phyloP scores from a whole-genome alignment of 1,140 invertebrate species.

The Lepidurus arcticus region DNA sequence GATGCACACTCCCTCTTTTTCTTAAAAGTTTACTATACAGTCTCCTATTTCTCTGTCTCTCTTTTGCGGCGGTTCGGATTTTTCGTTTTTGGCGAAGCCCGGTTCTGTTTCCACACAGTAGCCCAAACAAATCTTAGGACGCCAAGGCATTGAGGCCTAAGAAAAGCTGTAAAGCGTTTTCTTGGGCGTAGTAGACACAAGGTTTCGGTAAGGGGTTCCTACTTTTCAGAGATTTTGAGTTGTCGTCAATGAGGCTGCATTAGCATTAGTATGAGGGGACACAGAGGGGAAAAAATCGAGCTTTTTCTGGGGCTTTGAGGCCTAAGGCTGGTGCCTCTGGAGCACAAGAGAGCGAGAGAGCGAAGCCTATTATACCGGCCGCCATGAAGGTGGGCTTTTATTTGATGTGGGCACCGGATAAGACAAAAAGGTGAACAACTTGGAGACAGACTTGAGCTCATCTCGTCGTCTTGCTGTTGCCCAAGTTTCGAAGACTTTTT shows the following conservation, averaged over 20 bases:
- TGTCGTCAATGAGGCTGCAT: slow-evolving; percentile 10
- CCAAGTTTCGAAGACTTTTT: background rate
- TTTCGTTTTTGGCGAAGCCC: background rate
- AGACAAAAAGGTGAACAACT: slow-evolving; percentile 15
- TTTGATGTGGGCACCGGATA: slow-evolving; percentile 13
- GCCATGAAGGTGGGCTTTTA: slow-evolving; percentile 7
- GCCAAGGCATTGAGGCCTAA: background rate
- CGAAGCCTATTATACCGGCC: background rate
- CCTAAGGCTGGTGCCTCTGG: background rate
- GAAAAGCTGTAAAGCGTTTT: background rate
- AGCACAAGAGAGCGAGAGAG: background rate
- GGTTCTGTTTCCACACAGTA: background rate
- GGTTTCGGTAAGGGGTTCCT: background rate
- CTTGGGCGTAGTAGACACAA: background rate
- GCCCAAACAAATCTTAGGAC: background rate
- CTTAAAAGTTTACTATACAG: background rate
- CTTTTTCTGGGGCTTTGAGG: background rate
- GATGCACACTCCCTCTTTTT: slow-evolving; percentile 21
- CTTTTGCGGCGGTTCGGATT: background rate
- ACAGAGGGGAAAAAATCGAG: background rate
- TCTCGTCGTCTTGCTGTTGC: background rate
- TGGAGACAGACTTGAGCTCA: background rate
- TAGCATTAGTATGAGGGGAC: background rate
- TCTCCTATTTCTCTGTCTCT: slow-evolving; percentile 4
- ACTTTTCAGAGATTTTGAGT: background rate